A percentile compares a stretch with the other conserved stretches of the same genome.
Evolutionary conservation across 2,113 vertebrate genomes (phyloP).

Genomic region (Petrocephalus microphthalmus): DNA sequence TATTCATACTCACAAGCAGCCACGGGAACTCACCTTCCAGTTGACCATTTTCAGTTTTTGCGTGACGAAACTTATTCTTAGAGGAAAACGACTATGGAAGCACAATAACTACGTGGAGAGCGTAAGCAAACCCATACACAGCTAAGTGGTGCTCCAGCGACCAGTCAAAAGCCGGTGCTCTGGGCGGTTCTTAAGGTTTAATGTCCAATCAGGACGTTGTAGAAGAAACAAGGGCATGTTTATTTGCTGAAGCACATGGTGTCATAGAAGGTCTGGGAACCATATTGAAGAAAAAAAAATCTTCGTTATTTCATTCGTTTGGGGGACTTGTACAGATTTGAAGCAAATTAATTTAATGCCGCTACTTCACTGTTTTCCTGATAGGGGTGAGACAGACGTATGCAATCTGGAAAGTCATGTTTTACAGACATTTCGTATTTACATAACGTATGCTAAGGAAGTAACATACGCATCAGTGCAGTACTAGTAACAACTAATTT

Average conservation of each 20-base stretch:
- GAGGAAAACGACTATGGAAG: neutral
- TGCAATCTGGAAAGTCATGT: neutral
- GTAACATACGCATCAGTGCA: neutral
- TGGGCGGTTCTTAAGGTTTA: neutral
- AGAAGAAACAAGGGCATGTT: neutral
- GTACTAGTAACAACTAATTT: too few relatives aligned
- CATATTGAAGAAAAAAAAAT: neutral
- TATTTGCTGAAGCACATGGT: neutral
- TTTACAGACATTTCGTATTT: neutral
- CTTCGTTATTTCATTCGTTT: neutral
- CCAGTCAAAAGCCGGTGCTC: neutral
- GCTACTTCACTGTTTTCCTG: neutral
- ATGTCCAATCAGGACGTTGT: neutral
- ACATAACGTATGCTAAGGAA: neutral
- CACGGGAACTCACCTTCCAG: constrained; percentile 32
- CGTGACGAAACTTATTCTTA: neutral
- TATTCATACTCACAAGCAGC: neutral
- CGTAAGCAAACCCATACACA: neutral
- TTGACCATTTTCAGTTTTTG: constrained; percentile 35
- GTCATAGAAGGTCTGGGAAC: neutral
- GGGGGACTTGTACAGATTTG: neutral
- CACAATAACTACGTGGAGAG: neutral
- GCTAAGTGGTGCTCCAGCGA: neutral
- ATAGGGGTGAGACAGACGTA: neutral
- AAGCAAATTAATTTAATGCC: neutral